A percentile compares a stretch with the other conserved stretches of the same genome.
phyloP scores from a whole-genome alignment of 2,113 vertebrate species.

The Mus pahari region DNA sequence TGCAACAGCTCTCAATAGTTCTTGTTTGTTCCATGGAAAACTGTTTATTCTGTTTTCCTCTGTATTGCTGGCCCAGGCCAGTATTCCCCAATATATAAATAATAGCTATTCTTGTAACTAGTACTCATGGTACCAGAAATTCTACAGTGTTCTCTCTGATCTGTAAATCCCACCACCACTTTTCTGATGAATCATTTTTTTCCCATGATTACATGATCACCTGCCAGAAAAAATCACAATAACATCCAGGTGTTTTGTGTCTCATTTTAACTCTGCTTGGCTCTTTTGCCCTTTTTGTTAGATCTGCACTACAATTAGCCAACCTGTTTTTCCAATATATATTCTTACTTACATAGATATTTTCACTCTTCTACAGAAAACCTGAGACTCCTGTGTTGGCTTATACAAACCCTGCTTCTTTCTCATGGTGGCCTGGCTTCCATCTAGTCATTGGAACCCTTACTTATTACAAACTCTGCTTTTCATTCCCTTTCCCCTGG shows the following conservation, averaged over 20 bases:
- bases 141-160: neutral
- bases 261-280: constrained; percentile 39
- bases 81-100: neutral
- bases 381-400: neutral
- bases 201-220: neutral
- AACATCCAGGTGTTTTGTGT: neutral
- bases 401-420: neutral
- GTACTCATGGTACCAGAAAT: neutral
- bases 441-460: constrained; percentile 21
- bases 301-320: neutral
- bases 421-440: constrained; percentile 31
- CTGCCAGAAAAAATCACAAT: neutral
- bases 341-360: constrained; percentile 11
- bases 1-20: constrained; percentile 1
- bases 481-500: neutral
- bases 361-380: constrained; percentile 17
- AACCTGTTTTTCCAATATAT: neutral
- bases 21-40: neutral
- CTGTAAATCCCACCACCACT: neutral
- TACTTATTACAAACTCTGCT: constrained; percentile 3
- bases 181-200: neutral
- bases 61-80: neutral
- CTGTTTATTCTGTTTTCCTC: neutral
- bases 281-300: neutral
- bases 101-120: neutral